Base-by-base conservation (phyloP, 2,113 vertebrate genomes). In the Callocephalon fimbriatum region DNA sequence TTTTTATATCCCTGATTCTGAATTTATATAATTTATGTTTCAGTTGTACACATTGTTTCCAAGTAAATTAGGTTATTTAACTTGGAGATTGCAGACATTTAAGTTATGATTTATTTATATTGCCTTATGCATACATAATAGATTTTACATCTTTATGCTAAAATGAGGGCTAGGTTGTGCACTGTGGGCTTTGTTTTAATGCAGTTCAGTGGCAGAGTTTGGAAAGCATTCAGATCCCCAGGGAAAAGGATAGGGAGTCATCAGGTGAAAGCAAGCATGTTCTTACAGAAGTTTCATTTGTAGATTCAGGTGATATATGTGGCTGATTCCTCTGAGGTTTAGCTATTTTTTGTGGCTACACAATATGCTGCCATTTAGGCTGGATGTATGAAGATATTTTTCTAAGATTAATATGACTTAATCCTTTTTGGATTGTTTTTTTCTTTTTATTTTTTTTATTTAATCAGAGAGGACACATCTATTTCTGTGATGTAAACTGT, bases 31-130 rank as follows among this genome's bases (percentile, higher is more conserved):
- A 92, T 93, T 63, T 92, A 91, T 95, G 56, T 94, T 80, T 92
- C 79, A 83, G 29, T 91, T 86, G 26, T 91, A 66, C 29, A 91
- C 79, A 94, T 90, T 93, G 67, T 93, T 97, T 81, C 50, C 32
- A 87, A 96, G 81, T 80, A 78, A 91, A 84, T 93, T 96, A 81
- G 35, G 42, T 93, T 97, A 90, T 88, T 96, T 96, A 93, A 90
- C 75, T 93, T 76, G 70, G 66, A 89, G 59, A 94, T 59, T 58
- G 56, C 7, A 96, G 76, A 73, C 50, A 90, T 89, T 95, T 75
- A 95, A 90, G 26, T 90, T 12, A 90, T 88, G 21, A 89, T 97
- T 97, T 95, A 93, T 93, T 93, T 93, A 97, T 82, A 88, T 76
- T 91, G 67, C 40, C 20, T 47, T 93, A 90, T 93, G 81, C 75